These are phyloP conservation scores for Drosophila serrata DNA, from an alignment of 1,140 invertebrate genomes.

Conservation along the genomic window DNA sequence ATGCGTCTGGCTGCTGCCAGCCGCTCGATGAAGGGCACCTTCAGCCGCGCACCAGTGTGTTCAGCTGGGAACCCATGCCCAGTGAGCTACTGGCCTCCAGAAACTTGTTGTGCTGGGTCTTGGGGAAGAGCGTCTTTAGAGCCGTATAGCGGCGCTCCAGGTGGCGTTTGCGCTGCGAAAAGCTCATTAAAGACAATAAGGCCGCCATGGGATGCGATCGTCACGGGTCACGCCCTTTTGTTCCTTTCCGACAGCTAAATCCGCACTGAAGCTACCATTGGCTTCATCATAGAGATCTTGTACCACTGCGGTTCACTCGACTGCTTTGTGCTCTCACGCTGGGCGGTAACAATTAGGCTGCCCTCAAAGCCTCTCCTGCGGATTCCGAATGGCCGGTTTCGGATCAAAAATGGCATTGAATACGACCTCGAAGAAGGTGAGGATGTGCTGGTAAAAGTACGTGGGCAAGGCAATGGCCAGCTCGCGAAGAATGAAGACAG, in stretches of 20 bases:
- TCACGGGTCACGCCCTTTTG: constrained; percentile 92
- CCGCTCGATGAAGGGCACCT: constrained; percentile 84
- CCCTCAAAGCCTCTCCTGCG: constrained; percentile 96
- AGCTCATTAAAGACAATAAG: constrained; percentile 98
- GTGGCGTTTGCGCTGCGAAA: constrained; percentile 95
- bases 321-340: constrained; percentile 96
- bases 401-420: constrained; percentile 97
- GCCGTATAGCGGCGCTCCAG: constrained; percentile 93
- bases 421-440: constrained; percentile 98
- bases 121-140: constrained; percentile 86
- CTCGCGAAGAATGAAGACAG: constrained; percentile 96
- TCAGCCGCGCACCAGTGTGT: constrained; percentile 82
- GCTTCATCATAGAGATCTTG: constrained; percentile 96
- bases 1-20: constrained; percentile 71
- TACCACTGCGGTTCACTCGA: constrained; percentile 96
- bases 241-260: constrained; percentile 88
- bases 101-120: constrained; percentile 84
- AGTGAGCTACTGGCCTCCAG: constrained; percentile 56
- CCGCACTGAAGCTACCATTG: constrained; percentile 91
- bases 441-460: constrained; percentile 99
- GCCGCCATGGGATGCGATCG: constrained; percentile 96
- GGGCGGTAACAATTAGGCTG: constrained; percentile 97
- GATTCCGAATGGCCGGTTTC: constrained; percentile 97
- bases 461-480: constrained; percentile 98
- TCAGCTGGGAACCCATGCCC: constrained; percentile 58